A percentile compares a stretch with the other conserved stretches of the same genome.
Evolutionary conservation across 2,888 invertebrate genomes (phyloP).

Genomic region (Lydus trimaculatus): DNA sequence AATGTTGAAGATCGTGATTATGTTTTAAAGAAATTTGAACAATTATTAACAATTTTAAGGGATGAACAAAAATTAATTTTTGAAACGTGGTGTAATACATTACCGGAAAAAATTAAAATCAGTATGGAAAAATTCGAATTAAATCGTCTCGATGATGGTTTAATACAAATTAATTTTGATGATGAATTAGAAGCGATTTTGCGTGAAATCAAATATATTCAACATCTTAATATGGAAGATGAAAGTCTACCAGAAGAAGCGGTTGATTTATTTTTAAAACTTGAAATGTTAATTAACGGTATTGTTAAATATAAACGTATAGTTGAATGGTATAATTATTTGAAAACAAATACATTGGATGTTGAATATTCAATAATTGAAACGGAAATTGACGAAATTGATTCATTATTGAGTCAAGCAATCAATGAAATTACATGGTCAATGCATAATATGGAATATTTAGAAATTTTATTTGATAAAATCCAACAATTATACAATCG

Average conservation of each 20-base stretch:
- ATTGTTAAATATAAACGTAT: slow-evolving; percentile 63
- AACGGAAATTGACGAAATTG: slow-evolving; percentile 78
- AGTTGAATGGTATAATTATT: slow-evolving; percentile 84
- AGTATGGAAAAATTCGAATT: slow-evolving; percentile 71
- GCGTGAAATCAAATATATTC: slow-evolving; percentile 78
- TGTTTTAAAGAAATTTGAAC: slow-evolving; percentile 68
- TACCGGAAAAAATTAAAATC: slow-evolving; percentile 69
- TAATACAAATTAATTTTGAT: slow-evolving; percentile 73
- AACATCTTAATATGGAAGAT: slow-evolving; percentile 66
- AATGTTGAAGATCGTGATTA: slow-evolving; percentile 66
- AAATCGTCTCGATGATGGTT: slow-evolving; percentile 60
- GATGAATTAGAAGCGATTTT: slow-evolving; percentile 73
- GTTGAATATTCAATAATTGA: slow-evolving; percentile 81
- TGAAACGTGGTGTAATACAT: slow-evolving; percentile 72
- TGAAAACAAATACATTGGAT: slow-evolving; percentile 73
- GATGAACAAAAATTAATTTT: slow-evolving; percentile 70
- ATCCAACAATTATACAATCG: slow-evolving; percentile 77
- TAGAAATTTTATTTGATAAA: slow-evolving; percentile 64
- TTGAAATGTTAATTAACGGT: slow-evolving; percentile 69
- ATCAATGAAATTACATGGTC: slow-evolving; percentile 81
- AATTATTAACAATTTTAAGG: slow-evolving; percentile 72
- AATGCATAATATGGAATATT: slow-evolving; percentile 70
- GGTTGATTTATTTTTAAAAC: slow-evolving; percentile 69
- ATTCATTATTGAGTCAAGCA: slow-evolving; percentile 72
- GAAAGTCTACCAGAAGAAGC: slow-evolving; percentile 65